Evolutionary conservation across 2,113 vertebrate species (phyloP).

Genomic region (Agelaius phoeniceus): DNA sequence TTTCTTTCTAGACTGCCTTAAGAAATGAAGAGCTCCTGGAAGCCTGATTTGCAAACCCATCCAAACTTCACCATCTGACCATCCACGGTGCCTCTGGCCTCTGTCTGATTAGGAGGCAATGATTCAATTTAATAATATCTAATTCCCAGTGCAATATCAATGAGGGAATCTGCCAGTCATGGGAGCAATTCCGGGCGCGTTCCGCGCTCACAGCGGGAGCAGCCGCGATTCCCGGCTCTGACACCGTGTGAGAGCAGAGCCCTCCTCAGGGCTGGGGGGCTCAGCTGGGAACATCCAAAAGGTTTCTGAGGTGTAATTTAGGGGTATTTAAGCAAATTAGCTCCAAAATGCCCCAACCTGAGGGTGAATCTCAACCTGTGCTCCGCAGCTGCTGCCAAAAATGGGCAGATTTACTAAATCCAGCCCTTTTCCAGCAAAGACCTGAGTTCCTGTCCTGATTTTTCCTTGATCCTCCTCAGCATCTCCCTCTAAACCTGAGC

Average conservation of each 20-base stretch:
- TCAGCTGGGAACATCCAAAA: not conserved
- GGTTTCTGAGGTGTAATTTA: not conserved
- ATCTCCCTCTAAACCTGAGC: not conserved
- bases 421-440: not conserved
- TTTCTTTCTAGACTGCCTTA: not conserved
- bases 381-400: not conserved
- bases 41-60: not conserved
- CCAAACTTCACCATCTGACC: not conserved
- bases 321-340: not conserved
- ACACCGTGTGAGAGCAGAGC: not conserved
- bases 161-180: not conserved
- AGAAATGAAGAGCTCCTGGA: not conserved
- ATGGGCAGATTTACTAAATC: not conserved
- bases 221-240: not conserved
- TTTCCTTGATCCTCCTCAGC: not conserved
- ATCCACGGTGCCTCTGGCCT: not conserved
- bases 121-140: not conserved
- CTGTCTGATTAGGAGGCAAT: not conserved
- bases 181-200: accelerated
- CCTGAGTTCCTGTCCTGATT: not conserved
- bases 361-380: not conserved
- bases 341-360: not conserved
- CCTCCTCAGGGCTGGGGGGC: not conserved
- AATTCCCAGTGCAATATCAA: not conserved
- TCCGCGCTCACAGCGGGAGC: not conserved